Evolutionary conservation across 2,888 invertebrate species (phyloP), one percentile per base, ranked within the genome.

Genomic region (Drosophila mimica): DNA sequence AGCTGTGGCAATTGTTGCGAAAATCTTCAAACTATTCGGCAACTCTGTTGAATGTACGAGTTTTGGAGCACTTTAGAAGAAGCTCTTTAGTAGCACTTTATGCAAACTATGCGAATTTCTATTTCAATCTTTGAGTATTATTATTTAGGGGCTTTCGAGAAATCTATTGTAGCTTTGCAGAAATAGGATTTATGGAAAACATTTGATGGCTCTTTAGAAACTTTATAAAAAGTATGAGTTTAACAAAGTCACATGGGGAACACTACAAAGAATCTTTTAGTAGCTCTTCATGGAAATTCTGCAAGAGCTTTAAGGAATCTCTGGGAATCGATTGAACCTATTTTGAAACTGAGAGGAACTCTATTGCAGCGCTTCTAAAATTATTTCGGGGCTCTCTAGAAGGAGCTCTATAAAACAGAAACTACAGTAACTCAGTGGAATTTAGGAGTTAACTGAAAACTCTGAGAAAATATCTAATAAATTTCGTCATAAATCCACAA

Each of bases 1-100:
- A 46, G 25, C 25, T 46, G 46, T 46, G 46, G 25, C 46, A 46
- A 46, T 46, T 46, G 46, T 46, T 46, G 25, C 8, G 43, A 25
- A 25, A 46, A 46, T 46, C 46, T 46, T 25, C 46, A 46, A 46
- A 46, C 25, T 46, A 46, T 46, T 46, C 25, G 46, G 46, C 25
- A 46, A 25, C 25, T 46, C 46, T 25, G 46, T 46, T 46, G 25
- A 46, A 25, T 46, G 25, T 3, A 25, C 15, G 25, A 46, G 15
- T 46, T 2, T 13, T 25, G 25, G 0, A 15, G 15, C 25, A 25
- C 46, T 20, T 20, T 7, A 7, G 4, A 2, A 46, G 15, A 3
- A 46, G 13, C 13, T 13, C 20, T 15, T 4, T 25, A 15, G 46
- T 4, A 15, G 46, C 46, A 15, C 25, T 46, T 25, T 46, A 15